Evolutionary conservation across 2,797 vertebrate genomes (phyloP).

Genomic region (Cryptoprocta ferox): DNA sequence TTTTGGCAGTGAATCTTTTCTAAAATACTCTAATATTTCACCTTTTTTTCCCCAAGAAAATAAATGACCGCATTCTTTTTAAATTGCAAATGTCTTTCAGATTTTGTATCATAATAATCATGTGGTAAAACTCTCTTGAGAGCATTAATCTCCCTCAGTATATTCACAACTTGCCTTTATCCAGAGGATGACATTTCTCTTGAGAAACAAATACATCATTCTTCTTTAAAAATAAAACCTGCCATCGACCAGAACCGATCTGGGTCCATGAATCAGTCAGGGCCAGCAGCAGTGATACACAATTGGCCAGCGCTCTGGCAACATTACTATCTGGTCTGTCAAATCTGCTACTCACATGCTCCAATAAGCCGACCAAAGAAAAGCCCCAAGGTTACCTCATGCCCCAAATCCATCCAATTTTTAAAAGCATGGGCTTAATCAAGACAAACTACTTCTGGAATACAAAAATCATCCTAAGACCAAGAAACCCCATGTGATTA

Average conservation of each 20-base stretch:
- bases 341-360: neutral
- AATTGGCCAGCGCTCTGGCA: neutral
- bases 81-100: slow-evolving; percentile 41
- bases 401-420: slow-evolving; percentile 35
- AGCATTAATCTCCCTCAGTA: neutral
- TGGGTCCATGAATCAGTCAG: neutral
- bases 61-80: slow-evolving; percentile 53
- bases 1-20: slow-evolving; percentile 30
- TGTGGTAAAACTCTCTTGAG: slow-evolving; percentile 36
- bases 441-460: slow-evolving; percentile 40
- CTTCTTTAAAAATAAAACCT: slow-evolving; percentile 40
- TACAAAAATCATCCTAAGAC: neutral
- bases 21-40: slow-evolving; percentile 19
- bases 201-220: slow-evolving; percentile 33
- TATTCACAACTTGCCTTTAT: slow-evolving; percentile 16
- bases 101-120: neutral
- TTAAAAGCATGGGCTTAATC: neutral
- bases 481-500: neutral
- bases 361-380: neutral
- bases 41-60: neutral
- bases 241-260: neutral
- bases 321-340: neutral
- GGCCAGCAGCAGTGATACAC: neutral
- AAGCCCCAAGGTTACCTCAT: slow-evolving; percentile 5
- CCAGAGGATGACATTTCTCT: neutral